A percentile compares a stretch with the other conserved stretches of the same genome.
These are phyloP conservation scores for Tricholauxania praeusta DNA, from an alignment of 2,888 invertebrate species.

Conservation along the genomic window DNA sequence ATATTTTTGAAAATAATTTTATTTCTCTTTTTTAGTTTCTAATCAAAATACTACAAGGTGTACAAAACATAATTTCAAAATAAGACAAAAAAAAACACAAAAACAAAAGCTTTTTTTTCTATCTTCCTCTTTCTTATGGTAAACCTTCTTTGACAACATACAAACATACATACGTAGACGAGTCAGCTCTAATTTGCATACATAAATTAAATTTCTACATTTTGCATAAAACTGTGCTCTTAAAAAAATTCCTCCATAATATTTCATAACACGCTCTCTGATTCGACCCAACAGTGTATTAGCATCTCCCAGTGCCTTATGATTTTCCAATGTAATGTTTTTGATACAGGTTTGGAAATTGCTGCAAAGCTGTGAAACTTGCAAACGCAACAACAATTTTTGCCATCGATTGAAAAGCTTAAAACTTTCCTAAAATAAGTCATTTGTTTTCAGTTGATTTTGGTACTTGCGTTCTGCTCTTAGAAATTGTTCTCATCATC, in stretches of 20 bases:
- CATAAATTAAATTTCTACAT: constrained; percentile 34
- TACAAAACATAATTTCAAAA: constrained; percentile 31
- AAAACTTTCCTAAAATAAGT: constrained; percentile 1
- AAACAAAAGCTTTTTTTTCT: constrained; percentile 8
- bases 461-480: constrained; percentile 37
- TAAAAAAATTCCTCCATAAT: constrained; percentile 15
- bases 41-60: constrained; percentile 39
- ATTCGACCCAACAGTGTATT: background rate
- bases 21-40: constrained; percentile 31
- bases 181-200: constrained; percentile 18
- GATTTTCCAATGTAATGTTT: too few relatives aligned
- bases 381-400: background rate
- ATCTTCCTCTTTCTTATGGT: background rate
- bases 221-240: constrained; percentile 38
- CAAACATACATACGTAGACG: background rate
- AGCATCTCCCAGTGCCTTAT: too few relatives aligned
- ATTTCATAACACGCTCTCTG: background rate
- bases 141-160: background rate
- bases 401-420: background rate
- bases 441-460: constrained; percentile 10
- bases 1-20: constrained; percentile 26
- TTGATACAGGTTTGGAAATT: background rate
- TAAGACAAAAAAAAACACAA: constrained; percentile 16
- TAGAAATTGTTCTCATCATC: constrained; percentile 68
- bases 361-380: constrained; percentile 18